Conservation (phyloP, 2,797 vertebrate genomes). For the Gallinago nigripennis region DNA sequence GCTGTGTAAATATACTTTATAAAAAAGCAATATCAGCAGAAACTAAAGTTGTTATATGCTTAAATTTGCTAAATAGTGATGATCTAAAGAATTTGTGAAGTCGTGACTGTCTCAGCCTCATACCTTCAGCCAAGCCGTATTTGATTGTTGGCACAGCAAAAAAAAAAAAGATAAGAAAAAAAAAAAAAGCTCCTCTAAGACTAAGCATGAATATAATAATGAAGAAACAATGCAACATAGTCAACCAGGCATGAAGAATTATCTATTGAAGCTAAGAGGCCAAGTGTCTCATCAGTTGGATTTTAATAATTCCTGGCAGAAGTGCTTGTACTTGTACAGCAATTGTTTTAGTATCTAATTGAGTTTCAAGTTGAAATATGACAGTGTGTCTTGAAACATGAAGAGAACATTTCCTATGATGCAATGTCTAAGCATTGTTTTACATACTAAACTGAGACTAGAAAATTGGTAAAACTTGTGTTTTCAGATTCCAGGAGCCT, state of each 20-base stretch:
- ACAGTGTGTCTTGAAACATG: constrained; percentile 32
- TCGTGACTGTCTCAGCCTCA: neutral
- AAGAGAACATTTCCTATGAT: constrained; percentile 43
- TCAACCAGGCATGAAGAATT: constrained; percentile 50
- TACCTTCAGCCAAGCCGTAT: neutral
- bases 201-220: neutral
- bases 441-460: neutral
- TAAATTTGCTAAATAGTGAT: neutral
- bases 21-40: neutral
- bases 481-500: constrained; percentile 8
- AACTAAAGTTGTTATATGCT: neutral
- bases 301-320: constrained; percentile 63
- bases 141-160: neutral
- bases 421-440: constrained; percentile 6
- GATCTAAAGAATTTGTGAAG: neutral
- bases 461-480: neutral
- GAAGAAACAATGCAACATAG: constrained; percentile 7
- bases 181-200: neutral
- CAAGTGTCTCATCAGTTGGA: constrained; percentile 36
- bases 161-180: neutral
- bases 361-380: constrained; percentile 56
- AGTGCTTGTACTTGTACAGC: constrained; percentile 48
- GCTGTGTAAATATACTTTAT: neutral
- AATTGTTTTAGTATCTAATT: constrained; percentile 50
- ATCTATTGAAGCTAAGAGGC: constrained; percentile 41